These are phyloP conservation scores for Incurvaria masculella DNA, from an alignment of 2,888 invertebrate genomes.

Conservation along the genomic window DNA sequence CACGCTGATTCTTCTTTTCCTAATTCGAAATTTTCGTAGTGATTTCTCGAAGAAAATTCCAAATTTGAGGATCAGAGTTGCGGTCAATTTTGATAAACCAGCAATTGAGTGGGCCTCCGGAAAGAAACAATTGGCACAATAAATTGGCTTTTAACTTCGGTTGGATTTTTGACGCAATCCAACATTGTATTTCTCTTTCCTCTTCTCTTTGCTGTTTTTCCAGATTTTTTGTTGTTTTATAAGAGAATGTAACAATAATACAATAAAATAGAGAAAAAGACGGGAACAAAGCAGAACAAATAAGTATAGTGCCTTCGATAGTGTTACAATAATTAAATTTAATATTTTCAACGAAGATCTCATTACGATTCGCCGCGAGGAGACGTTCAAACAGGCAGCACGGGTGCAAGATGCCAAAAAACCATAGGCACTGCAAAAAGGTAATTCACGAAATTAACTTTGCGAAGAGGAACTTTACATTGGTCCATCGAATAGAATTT, in stretches of 20 bases:
- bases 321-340: slow-evolving; percentile 16
- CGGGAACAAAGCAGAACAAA: slow-evolving; percentile 31
- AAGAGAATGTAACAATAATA: not conserved
- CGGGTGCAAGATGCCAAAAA: slow-evolving; percentile 55
- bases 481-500: slow-evolving; percentile 23
- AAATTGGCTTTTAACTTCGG: not conserved
- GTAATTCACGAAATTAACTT: slow-evolving; percentile 50
- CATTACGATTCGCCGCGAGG: slow-evolving; percentile 11
- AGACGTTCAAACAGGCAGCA: slow-evolving; percentile 31
- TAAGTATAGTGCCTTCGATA: slow-evolving; percentile 45
- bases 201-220: not conserved
- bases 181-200: not conserved
- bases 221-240: not conserved
- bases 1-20: no score
- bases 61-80: not conserved
- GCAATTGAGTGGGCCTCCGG: not conserved
- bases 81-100: not conserved
- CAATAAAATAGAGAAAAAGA: slow-evolving; percentile 17
- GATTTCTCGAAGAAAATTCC: not conserved
- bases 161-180: not conserved
- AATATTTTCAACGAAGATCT: slow-evolving; percentile 34
- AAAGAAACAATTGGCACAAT: not conserved
- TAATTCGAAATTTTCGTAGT: no score
- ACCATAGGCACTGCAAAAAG: slow-evolving; percentile 48
- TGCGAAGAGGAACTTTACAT: slow-evolving; percentile 48